Conservation (phyloP, 1,140 invertebrate genomes). For the Oreohelix idahoensis region DNA sequence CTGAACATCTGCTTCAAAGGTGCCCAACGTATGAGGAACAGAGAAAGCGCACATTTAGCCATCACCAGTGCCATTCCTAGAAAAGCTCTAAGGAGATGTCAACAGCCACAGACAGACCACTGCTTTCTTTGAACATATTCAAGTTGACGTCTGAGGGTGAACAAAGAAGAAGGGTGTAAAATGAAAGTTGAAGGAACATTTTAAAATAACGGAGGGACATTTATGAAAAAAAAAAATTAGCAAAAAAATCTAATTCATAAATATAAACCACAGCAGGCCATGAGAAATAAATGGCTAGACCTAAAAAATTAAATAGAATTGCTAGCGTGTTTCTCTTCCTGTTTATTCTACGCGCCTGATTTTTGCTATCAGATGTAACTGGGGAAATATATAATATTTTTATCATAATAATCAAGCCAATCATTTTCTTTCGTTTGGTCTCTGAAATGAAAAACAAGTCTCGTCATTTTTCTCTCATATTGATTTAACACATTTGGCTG, state of each 20-base stretch:
- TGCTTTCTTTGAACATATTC: too few relatives aligned
- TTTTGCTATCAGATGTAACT: neutral
- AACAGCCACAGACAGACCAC: too few relatives aligned
- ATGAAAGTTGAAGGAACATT: too few relatives aligned
- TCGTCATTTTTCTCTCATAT: neutral
- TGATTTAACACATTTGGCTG: neutral
- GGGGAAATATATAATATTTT: conserved; percentile 1
- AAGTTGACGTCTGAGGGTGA: too few relatives aligned
- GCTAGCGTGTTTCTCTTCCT: neutral
- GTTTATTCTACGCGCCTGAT: neutral
- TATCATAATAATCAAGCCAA: neutral
- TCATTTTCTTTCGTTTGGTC: neutral
- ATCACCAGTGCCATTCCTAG: too few relatives aligned
- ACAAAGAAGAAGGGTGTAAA: too few relatives aligned
- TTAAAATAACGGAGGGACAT: too few relatives aligned
- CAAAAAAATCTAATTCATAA: neutral
- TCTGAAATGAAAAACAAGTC: neutral
- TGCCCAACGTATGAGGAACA: too few relatives aligned
- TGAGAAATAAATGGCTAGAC: neutral
- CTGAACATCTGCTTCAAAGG: too few relatives aligned
- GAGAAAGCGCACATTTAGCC: too few relatives aligned
- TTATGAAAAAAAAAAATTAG: too few relatives aligned
- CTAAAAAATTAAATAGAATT: neutral
- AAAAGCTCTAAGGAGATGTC: too few relatives aligned
- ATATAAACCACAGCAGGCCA: neutral